Base-by-base conservation (phyloP, 2,888 invertebrate species). In the Drosophila basisetae region DNA sequence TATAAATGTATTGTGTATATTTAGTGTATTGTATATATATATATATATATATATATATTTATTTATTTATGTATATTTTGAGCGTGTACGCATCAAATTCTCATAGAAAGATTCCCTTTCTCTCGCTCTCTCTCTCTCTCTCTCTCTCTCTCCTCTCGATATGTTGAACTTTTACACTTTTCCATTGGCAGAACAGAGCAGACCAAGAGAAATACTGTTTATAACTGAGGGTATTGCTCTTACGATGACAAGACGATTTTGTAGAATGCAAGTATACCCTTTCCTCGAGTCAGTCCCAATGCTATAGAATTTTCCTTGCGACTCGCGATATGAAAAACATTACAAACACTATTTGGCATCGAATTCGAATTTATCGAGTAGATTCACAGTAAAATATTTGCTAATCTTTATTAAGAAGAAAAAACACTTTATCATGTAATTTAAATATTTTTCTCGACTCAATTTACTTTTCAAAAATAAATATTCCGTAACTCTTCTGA, bases 211-310 rank as follows among this genome's bases (percentile, higher is more conserved):
- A 81, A 70, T 70, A 84, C 70, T 84, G 86, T 89, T 86, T 89
- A 80, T 86, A 89, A 72, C 87, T 65, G 76, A 83, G 84, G 89
- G 62, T 84, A 84, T 89, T 84, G 84, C 89, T 86, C 84, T 89
- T 78, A 65, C 60, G 75, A 89, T 89, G 89, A 84, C 89, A 81
- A 76, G 84, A 74, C 84, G 65, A 63, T 89, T 84, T 84, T 35
- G 56, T 83, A 67, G 70, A 54, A 72, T 74, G 68, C 80, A 76
- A 56, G 13, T 25, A 53, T 80, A 85, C 86, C 16, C 83, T 85
- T 6, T 25, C n/a, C 4, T 18, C 11, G 9, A 18, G 18, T 2
- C 11, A 39, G 60, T 37, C 35, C 11, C 16, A 59, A 5, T 35
- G 18, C 2, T 47, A 11, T 47, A n/a, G 4, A n/a, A 47, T 13